phyloP scores from a whole-genome alignment of 2,797 vertebrate genomes.

The Mareca penelope region DNA sequence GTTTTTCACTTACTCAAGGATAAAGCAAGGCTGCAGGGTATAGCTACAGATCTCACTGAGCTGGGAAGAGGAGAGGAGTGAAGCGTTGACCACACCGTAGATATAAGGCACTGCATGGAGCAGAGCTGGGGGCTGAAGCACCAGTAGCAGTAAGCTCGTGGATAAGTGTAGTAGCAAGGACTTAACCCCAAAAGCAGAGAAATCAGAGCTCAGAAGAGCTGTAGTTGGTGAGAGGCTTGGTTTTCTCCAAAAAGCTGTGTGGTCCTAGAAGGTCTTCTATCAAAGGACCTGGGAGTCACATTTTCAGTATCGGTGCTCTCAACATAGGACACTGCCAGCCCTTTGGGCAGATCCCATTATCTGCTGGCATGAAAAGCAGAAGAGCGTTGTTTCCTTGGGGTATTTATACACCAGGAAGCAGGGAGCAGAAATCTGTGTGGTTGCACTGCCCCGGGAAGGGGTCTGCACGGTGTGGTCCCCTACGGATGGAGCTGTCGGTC shows the following conservation, averaged over 20 bases:
- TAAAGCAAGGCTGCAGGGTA: fast-evolving
- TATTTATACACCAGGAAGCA: background rate
- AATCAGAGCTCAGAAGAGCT: background rate
- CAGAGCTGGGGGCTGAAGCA: background rate
- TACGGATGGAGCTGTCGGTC: fast-evolving
- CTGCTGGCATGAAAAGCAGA: background rate
- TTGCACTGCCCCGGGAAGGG: background rate
- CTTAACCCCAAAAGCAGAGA: background rate
- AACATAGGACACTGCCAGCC: background rate
- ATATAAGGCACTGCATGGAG: background rate
- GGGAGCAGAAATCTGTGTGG: background rate
- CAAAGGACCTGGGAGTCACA: background rate
- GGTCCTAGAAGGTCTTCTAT: background rate
- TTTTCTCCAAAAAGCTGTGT: background rate
- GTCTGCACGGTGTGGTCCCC: background rate
- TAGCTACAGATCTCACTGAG: background rate
- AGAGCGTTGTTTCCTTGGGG: background rate
- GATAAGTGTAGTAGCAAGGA: background rate
- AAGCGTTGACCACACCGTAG: background rate
- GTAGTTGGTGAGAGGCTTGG: background rate
- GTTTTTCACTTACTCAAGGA: background rate
- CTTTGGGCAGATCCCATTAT: background rate
- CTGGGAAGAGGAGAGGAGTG: background rate
- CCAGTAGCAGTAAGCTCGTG: background rate
- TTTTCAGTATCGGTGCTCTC: background rate